Evolutionary conservation across 2,113 vertebrate genomes (phyloP).

Genomic region (Chloropsis cyanopogon): DNA sequence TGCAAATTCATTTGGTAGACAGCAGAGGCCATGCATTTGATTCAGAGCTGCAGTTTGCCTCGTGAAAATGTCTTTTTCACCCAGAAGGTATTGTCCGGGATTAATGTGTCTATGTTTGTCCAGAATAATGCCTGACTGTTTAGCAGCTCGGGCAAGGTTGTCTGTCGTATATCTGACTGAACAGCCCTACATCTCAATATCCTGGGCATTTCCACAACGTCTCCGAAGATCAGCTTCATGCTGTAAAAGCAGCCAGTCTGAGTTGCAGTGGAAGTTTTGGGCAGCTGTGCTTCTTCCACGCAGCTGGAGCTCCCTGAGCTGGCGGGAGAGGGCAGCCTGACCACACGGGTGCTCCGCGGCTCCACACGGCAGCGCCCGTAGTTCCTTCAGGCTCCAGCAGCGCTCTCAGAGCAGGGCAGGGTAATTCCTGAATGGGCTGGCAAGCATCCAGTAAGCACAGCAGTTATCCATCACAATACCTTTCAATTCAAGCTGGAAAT

Average conservation of each 20-base stretch:
- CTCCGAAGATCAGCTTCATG: rapidly evolving
- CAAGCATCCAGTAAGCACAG: background rate
- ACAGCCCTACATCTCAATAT: background rate
- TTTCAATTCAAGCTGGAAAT: background rate
- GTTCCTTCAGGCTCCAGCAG: background rate
- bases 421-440: background rate
- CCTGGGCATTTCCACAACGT: background rate
- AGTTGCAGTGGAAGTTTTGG: background rate
- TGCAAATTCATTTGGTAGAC: background rate
- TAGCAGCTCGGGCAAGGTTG: background rate
- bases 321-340: background rate
- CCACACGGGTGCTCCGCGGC: background rate
- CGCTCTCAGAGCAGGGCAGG: background rate
- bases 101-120: background rate
- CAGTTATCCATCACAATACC: background rate
- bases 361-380: rapidly evolving
- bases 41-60: background rate
- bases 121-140: background rate
- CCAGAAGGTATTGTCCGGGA: rapidly evolving
- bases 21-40: background rate
- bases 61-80: background rate
- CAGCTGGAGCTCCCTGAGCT: background rate
- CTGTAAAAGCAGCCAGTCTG: background rate
- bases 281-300: background rate
- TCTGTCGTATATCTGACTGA: background rate